Evolutionary conservation across 2,113 vertebrate genomes (phyloP).

Genomic region (rat (Rattus norvegicus)): DNA sequence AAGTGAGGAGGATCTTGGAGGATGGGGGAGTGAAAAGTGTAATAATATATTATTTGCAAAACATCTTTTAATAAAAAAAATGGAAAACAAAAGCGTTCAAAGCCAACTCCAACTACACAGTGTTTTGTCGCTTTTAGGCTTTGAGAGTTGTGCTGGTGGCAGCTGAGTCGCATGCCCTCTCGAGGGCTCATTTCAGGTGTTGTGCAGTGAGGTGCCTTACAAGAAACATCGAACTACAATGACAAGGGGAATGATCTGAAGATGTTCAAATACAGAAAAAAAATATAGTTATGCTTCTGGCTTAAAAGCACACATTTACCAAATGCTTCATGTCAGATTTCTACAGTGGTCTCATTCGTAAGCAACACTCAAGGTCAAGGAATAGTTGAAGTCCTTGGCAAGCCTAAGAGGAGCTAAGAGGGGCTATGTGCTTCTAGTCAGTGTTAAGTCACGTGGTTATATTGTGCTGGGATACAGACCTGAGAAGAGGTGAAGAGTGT

Average conservation of each 20-base stretch:
- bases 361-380: not conserved
- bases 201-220: not conserved
- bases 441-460: not conserved
- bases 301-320: not conserved
- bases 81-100: constrained; percentile 67
- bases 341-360: not conserved
- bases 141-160: constrained; percentile 57
- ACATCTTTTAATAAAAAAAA: not conserved
- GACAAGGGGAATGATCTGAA: not conserved
- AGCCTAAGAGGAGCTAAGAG: not conserved
- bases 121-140: constrained; percentile 77
- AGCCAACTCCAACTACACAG: constrained; percentile 73
- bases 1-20: not conserved
- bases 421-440: not conserved
- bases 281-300: not conserved
- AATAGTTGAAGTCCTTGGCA: not conserved
- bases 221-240: not conserved
- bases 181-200: not conserved
- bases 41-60: not conserved
- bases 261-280: not conserved
- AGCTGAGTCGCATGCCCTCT: constrained; percentile 37
- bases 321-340: not conserved
- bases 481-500: not conserved
- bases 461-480: not conserved
- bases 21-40: not conserved